Percentiles rank a stretch among this genome's conserved stretches.
Evolutionary conservation across 2,113 vertebrate genomes (phyloP).

Genomic region (Trematomus loennbergii): DNA sequence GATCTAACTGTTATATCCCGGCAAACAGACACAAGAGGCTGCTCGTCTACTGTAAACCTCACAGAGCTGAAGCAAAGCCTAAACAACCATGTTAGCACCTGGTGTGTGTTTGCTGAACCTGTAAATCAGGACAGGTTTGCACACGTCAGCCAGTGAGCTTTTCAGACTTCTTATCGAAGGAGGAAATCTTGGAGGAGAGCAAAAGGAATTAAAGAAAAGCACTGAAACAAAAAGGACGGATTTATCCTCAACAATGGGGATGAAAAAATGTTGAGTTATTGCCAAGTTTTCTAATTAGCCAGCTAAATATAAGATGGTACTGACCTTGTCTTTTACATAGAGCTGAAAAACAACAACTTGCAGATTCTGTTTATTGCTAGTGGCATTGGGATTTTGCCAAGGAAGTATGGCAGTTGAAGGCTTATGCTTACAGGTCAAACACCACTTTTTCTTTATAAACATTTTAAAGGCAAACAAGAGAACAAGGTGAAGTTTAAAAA

Average conservation of each 20-base stretch:
- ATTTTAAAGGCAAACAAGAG: not conserved
- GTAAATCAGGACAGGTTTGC: conserved; percentile 56
- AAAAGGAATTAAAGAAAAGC: not conserved
- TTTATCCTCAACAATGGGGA: not conserved
- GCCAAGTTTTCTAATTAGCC: not conserved
- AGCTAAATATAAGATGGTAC: not conserved
- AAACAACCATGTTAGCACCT: conserved; percentile 9
- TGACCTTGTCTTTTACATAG: not conserved
- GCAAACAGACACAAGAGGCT: conserved; percentile 24
- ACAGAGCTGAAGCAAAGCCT: conserved; percentile 2
- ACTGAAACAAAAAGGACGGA: not conserved
- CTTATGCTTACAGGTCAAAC: not conserved
- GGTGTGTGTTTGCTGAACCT: conserved; percentile 38
- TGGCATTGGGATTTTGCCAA: not conserved
- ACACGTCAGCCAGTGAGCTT: conserved; percentile 27
- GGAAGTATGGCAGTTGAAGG: not conserved
- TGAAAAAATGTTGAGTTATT: not conserved
- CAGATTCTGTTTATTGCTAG: not conserved
- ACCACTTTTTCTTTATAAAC: not conserved
- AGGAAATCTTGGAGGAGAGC: not conserved
- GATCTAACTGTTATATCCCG: conserved; percentile 7
- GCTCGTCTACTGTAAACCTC: conserved; percentile 10
- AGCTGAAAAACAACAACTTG: not conserved
- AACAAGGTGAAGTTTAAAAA: not conserved
- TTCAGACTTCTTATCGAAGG: not conserved